These are phyloP conservation scores for Drosophila carrolli DNA, from an alignment of 1,140 invertebrate species.

Conservation along the genomic window DNA sequence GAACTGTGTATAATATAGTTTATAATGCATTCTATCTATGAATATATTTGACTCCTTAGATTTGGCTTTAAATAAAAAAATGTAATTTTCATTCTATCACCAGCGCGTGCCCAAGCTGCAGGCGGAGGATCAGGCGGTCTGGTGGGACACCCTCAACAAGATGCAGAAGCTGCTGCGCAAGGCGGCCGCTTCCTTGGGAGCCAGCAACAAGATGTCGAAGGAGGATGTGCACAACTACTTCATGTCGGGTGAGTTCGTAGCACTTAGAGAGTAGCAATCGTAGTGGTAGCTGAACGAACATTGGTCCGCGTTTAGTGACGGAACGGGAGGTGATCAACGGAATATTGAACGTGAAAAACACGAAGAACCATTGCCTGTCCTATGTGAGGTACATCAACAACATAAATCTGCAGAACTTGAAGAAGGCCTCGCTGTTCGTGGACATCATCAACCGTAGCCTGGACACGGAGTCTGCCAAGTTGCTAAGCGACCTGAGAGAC, in stretches of 20 bases:
- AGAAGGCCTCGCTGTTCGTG: constrained; percentile 96
- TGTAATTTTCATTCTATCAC: constrained; percentile 20
- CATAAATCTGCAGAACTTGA: constrained; percentile 97
- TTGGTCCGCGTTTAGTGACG: constrained; percentile 90
- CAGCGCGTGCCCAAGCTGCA: constrained; percentile 96
- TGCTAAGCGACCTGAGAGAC: constrained; percentile 95
- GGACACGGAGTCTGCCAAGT: constrained; percentile 96
- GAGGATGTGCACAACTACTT: constrained; percentile 99
- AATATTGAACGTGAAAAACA: constrained; percentile 96
- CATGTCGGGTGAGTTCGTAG: constrained; percentile 93
- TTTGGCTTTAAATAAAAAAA: too few species aligned
- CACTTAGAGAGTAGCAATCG: constrained; percentile 6
- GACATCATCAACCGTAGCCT: constrained; percentile 97
- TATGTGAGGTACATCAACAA: constrained; percentile 98
- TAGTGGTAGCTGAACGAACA: constrained; percentile 30
- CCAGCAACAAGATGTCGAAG: constrained; percentile 94
- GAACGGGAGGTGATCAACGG: constrained; percentile 99
- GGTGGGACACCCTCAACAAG: constrained; percentile 98
- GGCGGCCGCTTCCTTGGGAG: constrained; percentile 93
- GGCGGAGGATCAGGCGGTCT: constrained; percentile 97
- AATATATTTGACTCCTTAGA: not conserved
- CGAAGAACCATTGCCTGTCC: constrained; percentile 97
- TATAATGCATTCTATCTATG: not conserved
- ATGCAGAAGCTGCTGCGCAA: constrained; percentile 98
- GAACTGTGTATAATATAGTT: too few species aligned